Conservation (phyloP, 2,797 vertebrate species). For the Chaenodraco wilsoni region DNA sequence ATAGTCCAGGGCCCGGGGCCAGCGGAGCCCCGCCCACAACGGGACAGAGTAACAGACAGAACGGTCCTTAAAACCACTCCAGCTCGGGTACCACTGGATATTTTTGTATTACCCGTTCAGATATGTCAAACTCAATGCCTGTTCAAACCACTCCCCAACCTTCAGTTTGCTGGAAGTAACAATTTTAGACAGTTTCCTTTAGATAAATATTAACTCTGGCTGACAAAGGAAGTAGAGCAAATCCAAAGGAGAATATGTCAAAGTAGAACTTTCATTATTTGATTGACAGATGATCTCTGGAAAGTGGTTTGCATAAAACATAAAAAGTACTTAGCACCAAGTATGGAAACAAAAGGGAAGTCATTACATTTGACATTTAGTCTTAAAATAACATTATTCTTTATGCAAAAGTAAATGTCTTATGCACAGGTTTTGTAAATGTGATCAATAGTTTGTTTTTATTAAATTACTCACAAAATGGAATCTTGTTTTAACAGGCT, state of each 20-base stretch:
- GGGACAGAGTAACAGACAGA: conserved; percentile 72
- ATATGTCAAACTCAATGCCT: conserved; percentile 56
- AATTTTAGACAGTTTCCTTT: conserved; percentile 32
- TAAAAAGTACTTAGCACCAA: conserved; percentile 7
- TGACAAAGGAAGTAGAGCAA: conserved; percentile 4
- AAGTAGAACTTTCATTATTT: conserved; percentile 3
- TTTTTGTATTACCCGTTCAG: conserved; percentile 62
- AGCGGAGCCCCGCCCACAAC: conserved; percentile 64
- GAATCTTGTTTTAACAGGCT: conserved; percentile 10
- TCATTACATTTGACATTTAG: conserved; percentile 58
- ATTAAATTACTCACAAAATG: conserved; percentile 30
- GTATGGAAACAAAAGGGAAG: conserved; percentile 27
- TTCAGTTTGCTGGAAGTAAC: conserved; percentile 37
- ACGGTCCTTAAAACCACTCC: conserved; percentile 68
- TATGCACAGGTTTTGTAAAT: not conserved
- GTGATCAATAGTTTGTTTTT: conserved; percentile 28
- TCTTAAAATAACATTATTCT: conserved; percentile 14
- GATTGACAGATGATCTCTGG: conserved; percentile 52
- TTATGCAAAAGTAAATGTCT: not conserved
- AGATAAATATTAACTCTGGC: conserved; percentile 23
- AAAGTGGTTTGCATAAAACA: conserved; percentile 28
- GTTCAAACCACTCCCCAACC: conserved; percentile 37
- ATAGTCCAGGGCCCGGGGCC: conserved; percentile 74
- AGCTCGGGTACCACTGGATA: conserved; percentile 49
- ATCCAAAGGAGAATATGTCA: not conserved